Evolutionary conservation across 2,888 invertebrate genomes (phyloP).

Genomic region (Chymomyza procnemis): DNA sequence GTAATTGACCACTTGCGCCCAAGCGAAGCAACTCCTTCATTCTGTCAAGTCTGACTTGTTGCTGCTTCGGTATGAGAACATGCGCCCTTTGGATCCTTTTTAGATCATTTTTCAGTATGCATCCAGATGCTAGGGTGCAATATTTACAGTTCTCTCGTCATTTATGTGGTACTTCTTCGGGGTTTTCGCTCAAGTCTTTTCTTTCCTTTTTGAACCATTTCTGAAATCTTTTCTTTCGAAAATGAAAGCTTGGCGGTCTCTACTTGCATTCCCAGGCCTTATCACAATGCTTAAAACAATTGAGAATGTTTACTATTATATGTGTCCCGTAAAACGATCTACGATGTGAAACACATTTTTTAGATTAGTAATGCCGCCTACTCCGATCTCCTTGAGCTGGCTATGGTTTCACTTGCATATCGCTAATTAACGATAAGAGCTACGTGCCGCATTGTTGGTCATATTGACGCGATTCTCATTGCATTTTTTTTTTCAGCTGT

Average conservation of each 20-base stretch:
- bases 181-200: no score
- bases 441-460: constrained; percentile 44
- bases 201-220: no score
- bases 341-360: neutral
- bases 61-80: no score
- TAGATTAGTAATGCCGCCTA: constrained; percentile 15
- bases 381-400: neutral
- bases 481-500: neutral
- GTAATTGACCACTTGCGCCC: no score
- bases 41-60: no score
- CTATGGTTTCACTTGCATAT: constrained; percentile 23
- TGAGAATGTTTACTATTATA: neutral
- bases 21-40: no score
- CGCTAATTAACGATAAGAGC: constrained; percentile 54
- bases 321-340: neutral
- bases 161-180: no score
- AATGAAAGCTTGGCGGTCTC: neutral
- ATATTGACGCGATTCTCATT: constrained; percentile 4
- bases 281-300: neutral
- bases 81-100: no score
- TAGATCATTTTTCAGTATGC: no score
- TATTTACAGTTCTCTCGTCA: no score
- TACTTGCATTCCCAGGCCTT: neutral
- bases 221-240: neutral
- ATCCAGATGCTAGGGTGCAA: no score